Base-by-base conservation (phyloP, 1,140 invertebrate species). In the Reticulitermes speratus region DNA sequence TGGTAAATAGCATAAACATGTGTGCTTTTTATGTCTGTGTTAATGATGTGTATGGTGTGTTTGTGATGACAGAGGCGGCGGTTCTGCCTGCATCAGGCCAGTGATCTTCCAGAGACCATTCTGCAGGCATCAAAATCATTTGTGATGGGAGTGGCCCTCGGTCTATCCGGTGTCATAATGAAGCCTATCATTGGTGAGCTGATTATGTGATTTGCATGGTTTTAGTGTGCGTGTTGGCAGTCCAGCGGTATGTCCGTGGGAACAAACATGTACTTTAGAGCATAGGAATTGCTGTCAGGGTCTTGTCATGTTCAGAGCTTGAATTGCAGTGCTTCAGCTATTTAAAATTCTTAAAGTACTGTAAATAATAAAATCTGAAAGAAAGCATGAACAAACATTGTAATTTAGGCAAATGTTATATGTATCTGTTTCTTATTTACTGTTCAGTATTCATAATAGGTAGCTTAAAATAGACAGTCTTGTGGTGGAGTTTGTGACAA, bases 161-260 rank as follows among this genome's bases (percentile, higher is more conserved):
- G 95, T 32, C 90, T 96, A 8, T 94, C 94, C 6, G 95, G 95
- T 16, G 91, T 96, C 44, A 92, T 95, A 21, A 93, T 95, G 5
- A 93, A 95, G 88, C 95, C 94, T 45, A 91, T 94, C 48, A 93
- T 93, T 89, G 95, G 95, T 95, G 90, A 92, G 89, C 89, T 48
- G 30, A 9, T 16, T 23, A 45, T 19, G 23, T 19, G n/a, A 45
- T 1, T 87, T 44, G 38, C 38, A 84, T 30, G 69, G 8, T 11
- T 65, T 23, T 65, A 3, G 19, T 75, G n/a, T 30, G n/a, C n/a
- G 65, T 75, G 65, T 75, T 75, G n/a, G 65, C 65, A 75, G 65
- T 30, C 65, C 25, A 75, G 25, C 19, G 1, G 65, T 75, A 0
- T 30, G 65, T 75, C 7, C 2, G 25, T 30, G n/a, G 25, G n/a